Conservation (phyloP, 2,113 vertebrate genomes). For the Onychorhynchus coronatus region DNA sequence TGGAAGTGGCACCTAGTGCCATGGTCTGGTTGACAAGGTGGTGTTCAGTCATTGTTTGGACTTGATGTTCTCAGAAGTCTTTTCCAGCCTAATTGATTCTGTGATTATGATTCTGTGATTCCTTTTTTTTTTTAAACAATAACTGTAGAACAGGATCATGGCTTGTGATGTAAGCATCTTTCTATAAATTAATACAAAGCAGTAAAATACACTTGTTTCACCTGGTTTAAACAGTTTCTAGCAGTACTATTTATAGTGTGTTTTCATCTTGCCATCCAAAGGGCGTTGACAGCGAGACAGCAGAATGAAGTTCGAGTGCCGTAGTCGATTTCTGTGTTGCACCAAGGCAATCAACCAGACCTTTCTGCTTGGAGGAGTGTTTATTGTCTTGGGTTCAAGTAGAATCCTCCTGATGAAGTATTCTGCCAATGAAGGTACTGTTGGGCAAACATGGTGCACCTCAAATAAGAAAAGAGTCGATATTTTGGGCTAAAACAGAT, state of each 20-base stretch:
- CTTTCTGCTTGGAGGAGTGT: conserved; percentile 82
- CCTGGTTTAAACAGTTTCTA: not conserved
- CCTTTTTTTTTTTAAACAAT: not conserved
- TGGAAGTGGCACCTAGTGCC: accelerated
- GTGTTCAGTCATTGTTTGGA: not conserved
- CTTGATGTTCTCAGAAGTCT: accelerated
- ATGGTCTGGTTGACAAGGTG: not conserved
- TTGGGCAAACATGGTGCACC: not conserved
- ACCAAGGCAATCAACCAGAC: conserved; percentile 80
- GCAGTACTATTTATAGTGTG: not conserved
- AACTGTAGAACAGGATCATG: not conserved
- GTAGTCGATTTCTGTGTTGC: conserved; percentile 54
- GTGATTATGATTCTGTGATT: not conserved
- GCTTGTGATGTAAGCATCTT: not conserved
- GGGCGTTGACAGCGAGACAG: conserved; percentile 12
- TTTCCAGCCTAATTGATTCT: not conserved
- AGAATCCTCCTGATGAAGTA: conserved; percentile 92
- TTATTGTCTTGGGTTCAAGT: conserved; percentile 85
- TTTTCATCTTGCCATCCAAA: conserved; percentile 37
- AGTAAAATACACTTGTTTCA: not conserved
- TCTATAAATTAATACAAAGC: not conserved
- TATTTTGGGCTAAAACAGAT: not conserved
- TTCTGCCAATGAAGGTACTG: conserved; percentile 88
- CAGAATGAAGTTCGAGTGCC: conserved; percentile 71
- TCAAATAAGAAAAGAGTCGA: not conserved